Evolutionary conservation across 2,888 invertebrate species (phyloP).

Genomic region (Chesias legatella): DNA sequence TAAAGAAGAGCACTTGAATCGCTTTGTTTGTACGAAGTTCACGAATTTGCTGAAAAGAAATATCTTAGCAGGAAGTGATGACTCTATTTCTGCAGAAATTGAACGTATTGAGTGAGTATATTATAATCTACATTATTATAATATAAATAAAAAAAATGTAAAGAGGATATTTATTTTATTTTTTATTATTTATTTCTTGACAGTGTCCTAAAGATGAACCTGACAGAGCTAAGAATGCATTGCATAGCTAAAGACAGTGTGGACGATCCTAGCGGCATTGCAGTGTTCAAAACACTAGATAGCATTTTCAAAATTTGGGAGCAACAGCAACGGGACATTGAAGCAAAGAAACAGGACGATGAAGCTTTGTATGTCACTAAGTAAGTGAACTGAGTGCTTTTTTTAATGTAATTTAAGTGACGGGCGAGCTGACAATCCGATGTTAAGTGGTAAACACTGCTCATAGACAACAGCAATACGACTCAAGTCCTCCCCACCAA

Average conservation of each 20-base stretch:
- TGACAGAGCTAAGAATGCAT: constrained; percentile 85
- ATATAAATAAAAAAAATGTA: no score
- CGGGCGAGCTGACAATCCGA: no score
- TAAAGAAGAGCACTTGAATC: constrained; percentile 60
- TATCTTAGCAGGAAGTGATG: constrained; percentile 9
- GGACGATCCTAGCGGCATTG: constrained; percentile 58
- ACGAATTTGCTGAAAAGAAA: constrained; percentile 55
- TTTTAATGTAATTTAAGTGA: not conserved
- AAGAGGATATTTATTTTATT: no score
- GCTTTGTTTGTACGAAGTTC: constrained; percentile 62
- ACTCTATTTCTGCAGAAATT: constrained; percentile 38
- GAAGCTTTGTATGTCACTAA: constrained; percentile 88
- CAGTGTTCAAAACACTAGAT: constrained; percentile 78
- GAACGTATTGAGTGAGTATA: constrained; percentile 75
- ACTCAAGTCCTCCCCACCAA: no score
- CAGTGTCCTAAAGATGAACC: constrained; percentile 84
- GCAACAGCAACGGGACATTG: constrained; percentile 85
- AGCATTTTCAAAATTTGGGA: constrained; percentile 87
- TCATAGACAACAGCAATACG: no score
- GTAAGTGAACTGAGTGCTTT: constrained; percentile 57
- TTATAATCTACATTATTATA: not conserved
- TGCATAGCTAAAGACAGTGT: constrained; percentile 77
- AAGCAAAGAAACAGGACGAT: constrained; percentile 85
- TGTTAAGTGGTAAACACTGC: no score
- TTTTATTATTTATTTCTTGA: constrained; percentile 20